phyloP scores from a whole-genome alignment of 2,797 vertebrate species.

The Psittacula echo region DNA sequence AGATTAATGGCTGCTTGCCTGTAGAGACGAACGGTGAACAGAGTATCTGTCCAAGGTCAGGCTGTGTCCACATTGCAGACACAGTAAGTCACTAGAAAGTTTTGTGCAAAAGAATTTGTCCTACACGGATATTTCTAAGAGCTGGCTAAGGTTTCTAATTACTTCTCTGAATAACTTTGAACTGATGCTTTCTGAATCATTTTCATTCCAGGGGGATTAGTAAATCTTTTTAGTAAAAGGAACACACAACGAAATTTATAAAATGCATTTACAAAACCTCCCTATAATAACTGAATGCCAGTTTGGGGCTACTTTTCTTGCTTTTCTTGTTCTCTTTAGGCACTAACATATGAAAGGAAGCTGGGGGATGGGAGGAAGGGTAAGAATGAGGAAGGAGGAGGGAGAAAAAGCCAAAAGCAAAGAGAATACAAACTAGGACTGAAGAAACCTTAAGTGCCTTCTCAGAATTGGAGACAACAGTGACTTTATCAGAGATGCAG shows the following conservation, averaged over 20 bases:
- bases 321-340: constrained; percentile 38
- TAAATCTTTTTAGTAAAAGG: constrained; percentile 1
- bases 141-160: constrained; percentile 33
- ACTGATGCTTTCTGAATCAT: not conserved
- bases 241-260: not conserved
- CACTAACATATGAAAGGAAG: not conserved
- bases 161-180: constrained; percentile 31
- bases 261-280: constrained; percentile 9
- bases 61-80: constrained; percentile 12
- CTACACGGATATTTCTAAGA: constrained; percentile 30
- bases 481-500: not conserved
- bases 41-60: constrained; percentile 49
- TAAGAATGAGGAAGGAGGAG: not conserved
- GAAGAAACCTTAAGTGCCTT: not conserved
- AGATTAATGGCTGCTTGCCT: constrained; percentile 75
- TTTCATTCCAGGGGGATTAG: constrained; percentile 51
- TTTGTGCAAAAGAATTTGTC: constrained; percentile 8
- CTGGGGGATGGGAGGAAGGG: not conserved
- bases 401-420: not conserved
- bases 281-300: not conserved
- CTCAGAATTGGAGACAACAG: not conserved
- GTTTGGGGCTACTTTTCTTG: not conserved
- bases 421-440: not conserved
- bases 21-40: not conserved
- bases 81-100: constrained; percentile 31